Evolutionary conservation across 37 sponge, comb jelly and placozoan species (phyloP).

Genomic region (Aphrocallistes beatrix): DNA sequence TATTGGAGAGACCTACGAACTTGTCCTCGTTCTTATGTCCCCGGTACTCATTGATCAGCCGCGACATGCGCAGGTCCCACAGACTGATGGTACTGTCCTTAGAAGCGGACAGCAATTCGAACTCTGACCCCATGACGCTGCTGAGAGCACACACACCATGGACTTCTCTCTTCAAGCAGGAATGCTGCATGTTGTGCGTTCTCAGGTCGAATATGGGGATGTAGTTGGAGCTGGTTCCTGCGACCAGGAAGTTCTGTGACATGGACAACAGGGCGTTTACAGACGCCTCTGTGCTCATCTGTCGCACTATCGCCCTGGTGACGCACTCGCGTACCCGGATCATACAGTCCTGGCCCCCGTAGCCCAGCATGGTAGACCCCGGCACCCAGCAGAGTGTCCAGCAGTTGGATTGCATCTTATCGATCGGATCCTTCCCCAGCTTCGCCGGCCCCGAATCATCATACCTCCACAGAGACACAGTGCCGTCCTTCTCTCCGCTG

Average conservation of each 20-base stretch:
- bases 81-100: not conserved
- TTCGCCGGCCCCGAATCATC: not conserved
- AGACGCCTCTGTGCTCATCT: not conserved
- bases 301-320: not conserved
- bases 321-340: not conserved
- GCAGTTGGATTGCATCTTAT: not conserved
- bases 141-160: not conserved
- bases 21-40: conserved; percentile 7
- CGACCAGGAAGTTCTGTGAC: not conserved
- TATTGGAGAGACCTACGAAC: not conserved
- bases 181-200: not conserved
- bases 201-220: not conserved
- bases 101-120: not conserved
- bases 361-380: not conserved
- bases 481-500: conserved; percentile 13
- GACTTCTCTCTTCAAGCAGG: not conserved
- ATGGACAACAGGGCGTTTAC: not conserved
- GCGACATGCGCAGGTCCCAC: not conserved
- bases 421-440: not conserved
- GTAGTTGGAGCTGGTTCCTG: not conserved
- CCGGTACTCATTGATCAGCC: not conserved
- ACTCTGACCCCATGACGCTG: not conserved
- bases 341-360: not conserved
- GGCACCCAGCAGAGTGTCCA: not conserved
- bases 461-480: not conserved